Percentiles rank a stretch among this genome's conserved stretches.
phyloP scores from a whole-genome alignment of 2,888 invertebrate species.

The Odontocerum albicorne region DNA sequence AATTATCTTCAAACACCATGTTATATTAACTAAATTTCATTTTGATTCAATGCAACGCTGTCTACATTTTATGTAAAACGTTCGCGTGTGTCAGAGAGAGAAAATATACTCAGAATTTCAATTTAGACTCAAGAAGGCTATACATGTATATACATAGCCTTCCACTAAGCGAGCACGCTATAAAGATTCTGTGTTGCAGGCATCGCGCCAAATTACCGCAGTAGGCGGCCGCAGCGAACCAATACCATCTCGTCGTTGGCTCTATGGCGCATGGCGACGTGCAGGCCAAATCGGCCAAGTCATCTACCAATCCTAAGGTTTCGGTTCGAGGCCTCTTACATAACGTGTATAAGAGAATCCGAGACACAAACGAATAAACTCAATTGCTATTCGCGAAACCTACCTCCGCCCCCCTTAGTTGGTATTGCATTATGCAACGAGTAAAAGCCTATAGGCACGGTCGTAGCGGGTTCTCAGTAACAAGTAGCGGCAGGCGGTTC shows the following conservation, averaged over 20 bases:
- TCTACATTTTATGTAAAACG: no score
- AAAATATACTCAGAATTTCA: not conserved
- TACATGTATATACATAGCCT: conserved; percentile 18
- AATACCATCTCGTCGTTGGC: not conserved
- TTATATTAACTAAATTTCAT: no score
- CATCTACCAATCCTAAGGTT: conserved; percentile 22
- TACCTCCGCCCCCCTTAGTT: conserved; percentile 1
- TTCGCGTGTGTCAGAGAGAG: no score
- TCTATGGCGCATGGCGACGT: conserved; percentile 17
- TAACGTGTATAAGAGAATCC: conserved; percentile 1
- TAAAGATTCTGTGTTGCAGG: conserved; percentile 14
- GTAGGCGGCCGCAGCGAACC: conserved; percentile 28
- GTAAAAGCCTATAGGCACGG: conserved; percentile 20
- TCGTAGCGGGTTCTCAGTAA: not conserved
- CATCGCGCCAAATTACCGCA: conserved; percentile 34
- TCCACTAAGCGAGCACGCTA: not conserved
- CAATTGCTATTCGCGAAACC: conserved; percentile 23
- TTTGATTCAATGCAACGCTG: not conserved
- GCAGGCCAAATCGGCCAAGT: conserved; percentile 20
- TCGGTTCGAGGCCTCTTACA: conserved; percentile 10
- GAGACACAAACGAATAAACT: conserved; percentile 18
- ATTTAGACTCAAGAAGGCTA: conserved; percentile 12
- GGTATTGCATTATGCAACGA: conserved; percentile 18
- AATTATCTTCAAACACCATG: no score
- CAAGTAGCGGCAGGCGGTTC: not conserved